These are phyloP conservation scores for Acronicta psi DNA, from an alignment of 2,888 invertebrate genomes.

Conservation along the genomic window DNA sequence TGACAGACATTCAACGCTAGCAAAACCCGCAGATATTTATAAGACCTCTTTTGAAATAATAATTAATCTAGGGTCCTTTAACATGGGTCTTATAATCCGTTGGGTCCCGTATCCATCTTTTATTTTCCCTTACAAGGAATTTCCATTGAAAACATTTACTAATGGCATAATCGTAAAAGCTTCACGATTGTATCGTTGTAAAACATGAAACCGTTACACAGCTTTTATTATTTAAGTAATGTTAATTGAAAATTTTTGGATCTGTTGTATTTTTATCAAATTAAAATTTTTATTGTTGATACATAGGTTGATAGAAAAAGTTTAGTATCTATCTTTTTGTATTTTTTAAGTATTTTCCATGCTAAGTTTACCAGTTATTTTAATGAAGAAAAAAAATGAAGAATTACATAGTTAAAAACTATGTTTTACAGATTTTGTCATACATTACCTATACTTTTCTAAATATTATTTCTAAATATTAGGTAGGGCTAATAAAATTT, in stretches of 20 bases:
- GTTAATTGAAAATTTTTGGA: not conserved
- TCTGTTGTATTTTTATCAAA: not conserved
- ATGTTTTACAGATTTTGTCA: too few relatives aligned
- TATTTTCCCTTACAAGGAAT: constrained; percentile 12
- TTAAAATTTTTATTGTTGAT: too few relatives aligned
- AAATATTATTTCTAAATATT: too few relatives aligned
- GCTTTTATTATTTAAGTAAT: not conserved
- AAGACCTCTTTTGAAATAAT: constrained; percentile 18
- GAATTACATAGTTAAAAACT: too few relatives aligned
- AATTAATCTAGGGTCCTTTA: constrained; percentile 4
- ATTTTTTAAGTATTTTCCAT: too few relatives aligned
- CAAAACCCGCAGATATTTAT: constrained; percentile 9
- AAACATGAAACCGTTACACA: not conserved
- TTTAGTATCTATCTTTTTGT: too few relatives aligned
- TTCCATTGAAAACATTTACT: constrained; percentile 18
- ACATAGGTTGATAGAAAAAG: too few relatives aligned
- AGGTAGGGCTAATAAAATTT: too few relatives aligned
- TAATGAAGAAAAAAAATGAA: too few relatives aligned
- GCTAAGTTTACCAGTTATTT: too few relatives aligned
- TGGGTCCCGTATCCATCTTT: constrained; percentile 1
- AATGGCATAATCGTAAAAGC: constrained; percentile 9
- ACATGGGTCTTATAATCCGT: constrained; percentile 21
- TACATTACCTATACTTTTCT: too few relatives aligned
- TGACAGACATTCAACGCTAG: constrained; percentile 6
- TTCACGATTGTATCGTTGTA: constrained; percentile 8